A percentile compares a stretch with the other conserved stretches of the same genome.
These are phyloP conservation scores for Drosophila gaucha DNA, from an alignment of 2,888 invertebrate species.

Conservation along the genomic window DNA sequence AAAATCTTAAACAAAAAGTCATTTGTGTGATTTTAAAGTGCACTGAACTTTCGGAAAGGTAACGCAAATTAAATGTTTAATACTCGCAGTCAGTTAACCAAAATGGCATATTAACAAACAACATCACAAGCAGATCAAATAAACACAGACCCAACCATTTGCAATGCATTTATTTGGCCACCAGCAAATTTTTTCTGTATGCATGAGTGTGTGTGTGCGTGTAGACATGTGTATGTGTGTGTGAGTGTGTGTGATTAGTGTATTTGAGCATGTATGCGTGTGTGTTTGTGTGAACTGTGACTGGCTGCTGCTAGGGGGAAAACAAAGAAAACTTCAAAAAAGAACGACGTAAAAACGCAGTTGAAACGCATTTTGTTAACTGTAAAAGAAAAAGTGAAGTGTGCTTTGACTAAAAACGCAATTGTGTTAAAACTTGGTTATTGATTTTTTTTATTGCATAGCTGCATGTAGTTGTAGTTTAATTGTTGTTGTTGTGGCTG, in stretches of 20 bases:
- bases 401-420: slow-evolving; percentile 21
- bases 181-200: slow-evolving; percentile 62
- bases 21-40: slow-evolving; percentile 56
- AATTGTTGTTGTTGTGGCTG: slow-evolving; percentile 47
- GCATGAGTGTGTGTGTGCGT: slow-evolving; percentile 57
- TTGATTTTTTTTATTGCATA: slow-evolving; percentile 68
- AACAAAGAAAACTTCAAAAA: slow-evolving; percentile 81
- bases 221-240: slow-evolving; percentile 16
- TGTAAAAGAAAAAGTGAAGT: slow-evolving; percentile 14
- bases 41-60: slow-evolving; percentile 55
- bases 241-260: slow-evolving; percentile 5
- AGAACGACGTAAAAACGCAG: slow-evolving; percentile 75
- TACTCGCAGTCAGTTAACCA: slow-evolving; percentile 42
- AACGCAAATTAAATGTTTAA: slow-evolving; percentile 39
- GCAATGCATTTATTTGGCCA: slow-evolving; percentile 54
- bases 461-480: slow-evolving; percentile 59
- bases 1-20: slow-evolving; percentile 59
- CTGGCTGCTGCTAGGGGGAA: slow-evolving; percentile 70
- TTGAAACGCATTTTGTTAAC: slow-evolving; percentile 50
- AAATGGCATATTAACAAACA: slow-evolving; percentile 48
- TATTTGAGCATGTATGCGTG: not conserved
- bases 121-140: slow-evolving; percentile 43
- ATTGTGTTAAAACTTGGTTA: slow-evolving; percentile 50
- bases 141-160: slow-evolving; percentile 34
- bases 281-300: slow-evolving; percentile 60